Evolutionary conservation across 2,797 vertebrate genomes (phyloP).

Genomic region (Girardinus metallicus): DNA sequence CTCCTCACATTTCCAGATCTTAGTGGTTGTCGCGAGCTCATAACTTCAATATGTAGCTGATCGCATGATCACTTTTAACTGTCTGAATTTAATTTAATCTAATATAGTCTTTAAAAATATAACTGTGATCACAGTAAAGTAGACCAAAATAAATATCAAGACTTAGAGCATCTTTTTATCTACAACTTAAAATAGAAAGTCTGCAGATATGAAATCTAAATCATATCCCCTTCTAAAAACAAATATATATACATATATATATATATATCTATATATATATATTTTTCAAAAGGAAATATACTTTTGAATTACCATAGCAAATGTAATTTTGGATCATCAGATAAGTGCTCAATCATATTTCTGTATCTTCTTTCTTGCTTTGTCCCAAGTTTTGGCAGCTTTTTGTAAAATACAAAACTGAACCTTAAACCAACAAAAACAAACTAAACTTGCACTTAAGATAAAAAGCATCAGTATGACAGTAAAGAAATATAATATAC

Average conservation of each 20-base stretch:
- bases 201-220: background rate
- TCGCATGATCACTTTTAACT: background rate
- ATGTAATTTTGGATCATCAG: background rate
- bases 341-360: background rate
- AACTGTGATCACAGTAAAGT: background rate
- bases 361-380: background rate
- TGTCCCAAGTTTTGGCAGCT: background rate
- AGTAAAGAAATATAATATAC: background rate
- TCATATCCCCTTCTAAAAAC: background rate
- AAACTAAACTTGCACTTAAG: background rate
- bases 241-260: no score
- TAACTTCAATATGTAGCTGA: background rate
- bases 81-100: background rate
- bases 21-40: background rate
- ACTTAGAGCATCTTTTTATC: background rate
- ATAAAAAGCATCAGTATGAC: background rate
- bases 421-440: background rate
- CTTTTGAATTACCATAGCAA: background rate
- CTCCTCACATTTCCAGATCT: background rate
- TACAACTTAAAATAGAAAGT: background rate
- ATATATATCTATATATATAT: no score
- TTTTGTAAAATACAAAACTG: background rate
- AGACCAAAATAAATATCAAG: background rate
- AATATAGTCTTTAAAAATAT: background rate
- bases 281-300: background rate